Conservation (phyloP, 2,797 vertebrate genomes). For the Helostoma temminkii region DNA sequence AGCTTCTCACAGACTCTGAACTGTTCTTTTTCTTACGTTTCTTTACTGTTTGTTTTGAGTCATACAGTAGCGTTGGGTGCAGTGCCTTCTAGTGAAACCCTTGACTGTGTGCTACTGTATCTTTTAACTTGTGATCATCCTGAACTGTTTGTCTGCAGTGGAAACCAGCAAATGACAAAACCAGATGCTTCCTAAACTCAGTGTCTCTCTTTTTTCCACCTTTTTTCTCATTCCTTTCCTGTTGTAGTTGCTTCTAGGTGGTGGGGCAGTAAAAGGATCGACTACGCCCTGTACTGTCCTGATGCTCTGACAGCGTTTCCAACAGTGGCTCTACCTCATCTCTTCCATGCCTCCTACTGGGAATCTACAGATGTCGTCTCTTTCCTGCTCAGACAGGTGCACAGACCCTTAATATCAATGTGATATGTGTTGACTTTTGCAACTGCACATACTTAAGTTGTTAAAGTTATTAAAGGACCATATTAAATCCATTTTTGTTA, state of each 20-base stretch:
- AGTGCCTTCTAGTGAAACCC: constrained; percentile 8
- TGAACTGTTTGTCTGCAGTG: constrained; percentile 1
- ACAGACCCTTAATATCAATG: neutral
- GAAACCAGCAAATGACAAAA: neutral
- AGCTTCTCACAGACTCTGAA: constrained; percentile 34
- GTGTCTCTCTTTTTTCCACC: neutral
- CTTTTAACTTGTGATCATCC: neutral
- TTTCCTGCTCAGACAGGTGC: constrained; percentile 95
- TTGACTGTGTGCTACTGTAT: neutral
- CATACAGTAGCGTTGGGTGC: neutral
- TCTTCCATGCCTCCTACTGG: constrained; percentile 99
- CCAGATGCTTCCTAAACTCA: neutral
- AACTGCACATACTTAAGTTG: no score
- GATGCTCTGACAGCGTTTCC: constrained; percentile 94
- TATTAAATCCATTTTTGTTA: no score
- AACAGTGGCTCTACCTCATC: constrained; percentile 93
- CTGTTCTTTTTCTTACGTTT: constrained; percentile 11
- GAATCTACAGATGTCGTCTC: constrained; percentile 96
- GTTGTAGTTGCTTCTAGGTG: constrained; percentile 89
- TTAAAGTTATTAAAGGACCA: neutral
- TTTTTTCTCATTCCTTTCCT: neutral
- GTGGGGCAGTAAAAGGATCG: constrained; percentile 95
- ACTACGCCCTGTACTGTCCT: constrained; percentile 94
- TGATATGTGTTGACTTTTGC: neutral
- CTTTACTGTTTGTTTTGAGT: neutral